phyloP scores from a whole-genome alignment of 2,113 vertebrate genomes.

The Campylorhamphus procurvoides region DNA sequence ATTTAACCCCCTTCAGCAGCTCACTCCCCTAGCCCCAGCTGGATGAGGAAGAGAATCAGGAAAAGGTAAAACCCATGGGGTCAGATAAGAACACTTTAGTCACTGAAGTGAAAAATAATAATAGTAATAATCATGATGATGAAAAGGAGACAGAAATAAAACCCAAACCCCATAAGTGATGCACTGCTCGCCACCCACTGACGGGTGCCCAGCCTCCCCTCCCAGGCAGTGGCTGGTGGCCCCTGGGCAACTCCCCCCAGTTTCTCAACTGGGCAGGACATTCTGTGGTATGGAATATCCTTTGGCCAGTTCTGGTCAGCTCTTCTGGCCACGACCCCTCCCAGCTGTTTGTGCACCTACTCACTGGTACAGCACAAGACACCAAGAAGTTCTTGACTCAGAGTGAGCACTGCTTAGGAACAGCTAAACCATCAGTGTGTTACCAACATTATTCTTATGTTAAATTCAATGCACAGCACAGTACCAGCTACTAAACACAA shows the following conservation, averaged over 20 bases:
- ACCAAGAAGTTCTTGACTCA: not conserved
- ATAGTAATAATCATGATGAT: not conserved
- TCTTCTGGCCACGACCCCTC: not conserved
- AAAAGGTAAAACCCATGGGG: not conserved
- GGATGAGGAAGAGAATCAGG: accelerated
- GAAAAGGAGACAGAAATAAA: not conserved
- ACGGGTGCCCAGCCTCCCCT: not conserved
- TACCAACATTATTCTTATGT: not conserved
- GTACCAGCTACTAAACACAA: not conserved
- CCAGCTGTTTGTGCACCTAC: not conserved
- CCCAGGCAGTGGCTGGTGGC: not conserved
- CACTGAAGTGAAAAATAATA: not conserved
- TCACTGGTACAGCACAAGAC: not conserved
- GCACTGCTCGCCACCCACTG: not conserved
- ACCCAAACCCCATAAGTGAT: not conserved
- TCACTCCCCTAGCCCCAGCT: not conserved
- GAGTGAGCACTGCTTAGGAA: not conserved
- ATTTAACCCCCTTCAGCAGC: not conserved
- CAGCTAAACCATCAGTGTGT: not conserved
- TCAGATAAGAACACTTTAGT: not conserved
- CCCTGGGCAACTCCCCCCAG: not conserved
- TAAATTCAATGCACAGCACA: not conserved
- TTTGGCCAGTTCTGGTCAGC: not conserved
- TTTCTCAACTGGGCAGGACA: not conserved
- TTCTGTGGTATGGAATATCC: not conserved